Base-by-base conservation (phyloP, 2,797 vertebrate genomes). In the Nothura maculosa region DNA sequence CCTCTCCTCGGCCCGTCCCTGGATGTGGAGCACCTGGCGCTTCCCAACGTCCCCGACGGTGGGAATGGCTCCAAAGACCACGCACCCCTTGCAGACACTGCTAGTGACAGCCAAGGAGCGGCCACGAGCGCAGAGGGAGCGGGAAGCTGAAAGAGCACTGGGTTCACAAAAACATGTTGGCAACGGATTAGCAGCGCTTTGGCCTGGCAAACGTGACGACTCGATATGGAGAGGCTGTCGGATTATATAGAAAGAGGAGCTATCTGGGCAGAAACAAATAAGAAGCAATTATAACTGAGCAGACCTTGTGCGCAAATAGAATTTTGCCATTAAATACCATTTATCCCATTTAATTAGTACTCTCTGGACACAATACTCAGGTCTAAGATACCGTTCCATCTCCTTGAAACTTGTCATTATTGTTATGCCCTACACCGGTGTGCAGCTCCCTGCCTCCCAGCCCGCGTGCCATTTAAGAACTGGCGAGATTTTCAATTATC, bases 331-430 rank as follows among this genome's bases (percentile, higher is more conserved):
- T 97, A 98, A 98, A 91, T 96, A 98, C 95, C 96, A 97, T 98
- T 98, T 98, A 97, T 97, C 96, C 97, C 90, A 90, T 97, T 98
- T 98, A 98, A 98, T 98, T 97, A 97, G 97, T 97, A 96, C 97
- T 98, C 98, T 96, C 96, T 97, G 69, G 95, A 97, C 97, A 97
- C 97, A 98, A 98, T 98, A 95, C 97, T 96, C 91, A 36, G 83
- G 92, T 94, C 95, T 97, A 81, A 96, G 97, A 97, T 76, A 96
- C 97, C 5, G 19, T 96, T 95, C 96, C 97, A 95, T 96, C 67
- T 97, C 97, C 96, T 96, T 96, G 95, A 94, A 97, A 98, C 97
- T 96, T 90, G 97, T 97, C 98, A 98, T 98, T 97, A 98, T 96
- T 97, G 97, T 92, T 93, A 96, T 13, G 94, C 97, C 97, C 97